phyloP scores from a whole-genome alignment of 2,888 invertebrate species.

The Pseudococcus longispinus region DNA sequence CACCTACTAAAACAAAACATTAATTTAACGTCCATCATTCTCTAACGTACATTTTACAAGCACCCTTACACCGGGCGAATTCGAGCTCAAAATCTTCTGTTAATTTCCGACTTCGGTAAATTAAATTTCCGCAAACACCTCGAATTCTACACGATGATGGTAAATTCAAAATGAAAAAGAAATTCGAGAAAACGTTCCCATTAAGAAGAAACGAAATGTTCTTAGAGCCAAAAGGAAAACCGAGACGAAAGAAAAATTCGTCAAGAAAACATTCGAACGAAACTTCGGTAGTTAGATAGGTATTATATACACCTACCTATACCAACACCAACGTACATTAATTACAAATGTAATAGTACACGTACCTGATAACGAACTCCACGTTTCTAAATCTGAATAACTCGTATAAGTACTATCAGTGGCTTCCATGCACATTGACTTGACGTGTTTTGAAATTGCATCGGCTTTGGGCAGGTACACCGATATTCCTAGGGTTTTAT shows the following conservation, averaged over 20 bases:
- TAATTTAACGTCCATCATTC: background rate
- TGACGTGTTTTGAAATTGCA: slow-evolving; percentile 78
- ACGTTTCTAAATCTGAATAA: slow-evolving; percentile 78
- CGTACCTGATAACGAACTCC: slow-evolving; percentile 79
- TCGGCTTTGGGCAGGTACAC: slow-evolving; percentile 71
- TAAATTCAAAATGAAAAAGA: background rate
- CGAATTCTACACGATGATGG: background rate
- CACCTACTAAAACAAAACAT: slow-evolving; percentile 1
- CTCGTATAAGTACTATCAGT: slow-evolving; percentile 78
- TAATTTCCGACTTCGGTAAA: background rate
- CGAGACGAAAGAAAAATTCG: background rate
- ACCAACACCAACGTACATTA: background rate
- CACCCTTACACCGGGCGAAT: background rate
- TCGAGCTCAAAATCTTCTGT: background rate
- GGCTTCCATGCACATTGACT: slow-evolving; percentile 79
- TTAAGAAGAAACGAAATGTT: background rate
- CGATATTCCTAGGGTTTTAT: slow-evolving; percentile 83
- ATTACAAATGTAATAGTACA: background rate
- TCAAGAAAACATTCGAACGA: background rate
- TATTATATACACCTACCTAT: too few relatives aligned
- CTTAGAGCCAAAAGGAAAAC: background rate
- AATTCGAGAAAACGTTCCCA: background rate
- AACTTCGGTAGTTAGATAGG: background rate
- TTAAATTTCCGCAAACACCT: slow-evolving; percentile 10
- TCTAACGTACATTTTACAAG: background rate